Evolutionary conservation across 1,140 invertebrate genomes (phyloP).

Genomic region (Berghia stephanieae): DNA sequence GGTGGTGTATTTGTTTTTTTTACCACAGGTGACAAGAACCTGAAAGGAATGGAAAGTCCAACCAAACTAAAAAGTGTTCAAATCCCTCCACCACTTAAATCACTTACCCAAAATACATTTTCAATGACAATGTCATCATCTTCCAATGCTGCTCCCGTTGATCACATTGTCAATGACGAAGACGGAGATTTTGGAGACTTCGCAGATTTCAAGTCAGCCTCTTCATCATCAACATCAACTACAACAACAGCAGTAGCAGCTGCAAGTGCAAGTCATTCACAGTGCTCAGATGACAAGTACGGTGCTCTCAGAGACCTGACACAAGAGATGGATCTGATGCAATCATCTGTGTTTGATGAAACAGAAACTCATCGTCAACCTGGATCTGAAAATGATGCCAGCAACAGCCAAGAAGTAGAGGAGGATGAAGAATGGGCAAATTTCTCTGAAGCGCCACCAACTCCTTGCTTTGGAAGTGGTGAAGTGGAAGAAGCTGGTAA

Average conservation of each 20-base stretch:
- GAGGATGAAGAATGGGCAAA: conserved; percentile 42
- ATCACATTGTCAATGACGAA: not conserved
- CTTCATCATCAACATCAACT: not conserved
- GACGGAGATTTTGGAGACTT: conserved; percentile 24
- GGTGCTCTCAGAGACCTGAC: conserved; percentile 61
- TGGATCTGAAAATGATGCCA: not conserved
- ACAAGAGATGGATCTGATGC: conserved; percentile 24
- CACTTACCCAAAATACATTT: too few relatives aligned
- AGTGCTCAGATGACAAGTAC: conserved; percentile 68
- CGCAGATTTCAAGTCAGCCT: conserved; percentile 47
- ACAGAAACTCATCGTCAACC: not conserved
- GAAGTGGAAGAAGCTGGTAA: too few relatives aligned
- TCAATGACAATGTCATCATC: too few relatives aligned
- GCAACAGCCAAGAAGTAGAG: conserved; percentile 14
- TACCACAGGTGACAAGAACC: too few relatives aligned
- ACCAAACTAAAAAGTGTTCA: too few relatives aligned
- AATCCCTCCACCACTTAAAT: too few relatives aligned
- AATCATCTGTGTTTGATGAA: conserved; percentile 32
- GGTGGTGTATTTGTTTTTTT: too few relatives aligned
- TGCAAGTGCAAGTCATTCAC: conserved; percentile 47
- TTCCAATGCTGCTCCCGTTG: not conserved
- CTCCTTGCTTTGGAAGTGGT: too few relatives aligned
- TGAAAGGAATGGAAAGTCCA: too few relatives aligned
- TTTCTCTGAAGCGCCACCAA: conserved; percentile 25
- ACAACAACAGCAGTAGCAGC: not conserved